These are phyloP conservation scores for Drosophila acutilabella DNA, from an alignment of 2,888 invertebrate genomes.

Conservation along the genomic window DNA sequence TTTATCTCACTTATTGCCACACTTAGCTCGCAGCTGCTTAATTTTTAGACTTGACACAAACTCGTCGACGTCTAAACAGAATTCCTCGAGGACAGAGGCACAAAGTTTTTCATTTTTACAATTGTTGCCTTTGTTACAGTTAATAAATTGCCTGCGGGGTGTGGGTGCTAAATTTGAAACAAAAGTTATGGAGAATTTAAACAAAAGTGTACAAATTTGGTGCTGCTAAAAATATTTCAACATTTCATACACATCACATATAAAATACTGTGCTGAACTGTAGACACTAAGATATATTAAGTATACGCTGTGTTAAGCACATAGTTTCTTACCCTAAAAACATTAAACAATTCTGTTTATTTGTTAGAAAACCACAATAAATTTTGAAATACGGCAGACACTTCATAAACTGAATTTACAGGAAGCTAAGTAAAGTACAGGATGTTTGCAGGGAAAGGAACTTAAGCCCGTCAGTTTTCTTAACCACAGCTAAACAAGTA, in stretches of 20 bases:
- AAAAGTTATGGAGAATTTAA: constrained; percentile 19
- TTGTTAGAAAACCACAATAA: constrained; percentile 35
- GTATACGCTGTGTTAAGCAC: constrained; percentile 22
- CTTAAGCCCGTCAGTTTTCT: constrained; percentile 47
- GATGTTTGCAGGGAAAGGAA: not conserved
- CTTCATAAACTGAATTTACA: constrained; percentile 63
- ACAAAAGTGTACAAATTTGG: too few species aligned
- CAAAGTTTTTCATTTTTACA: constrained; percentile 53
- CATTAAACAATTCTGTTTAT: constrained; percentile 19
- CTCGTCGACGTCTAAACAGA: constrained; percentile 63
- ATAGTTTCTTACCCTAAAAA: constrained; percentile 3
- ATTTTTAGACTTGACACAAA: constrained; percentile 70
- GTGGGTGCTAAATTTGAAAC: not conserved
- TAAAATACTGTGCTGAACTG: too few species aligned
- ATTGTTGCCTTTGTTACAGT: constrained; percentile 6
- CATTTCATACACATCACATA: too few species aligned
- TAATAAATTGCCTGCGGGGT: constrained; percentile 44
- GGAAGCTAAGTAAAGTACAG: constrained; percentile 36
- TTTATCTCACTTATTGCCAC: constrained; percentile 72
- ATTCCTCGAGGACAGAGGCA: constrained; percentile 70
- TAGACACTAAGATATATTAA: not conserved
- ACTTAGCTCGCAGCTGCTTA: constrained; percentile 65
- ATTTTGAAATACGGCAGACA: constrained; percentile 42
- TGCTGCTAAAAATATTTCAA: too few species aligned
- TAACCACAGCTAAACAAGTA: constrained; percentile 76